Conservation (phyloP, 1,140 invertebrate species). For the Drosophila arizonae region DNA sequence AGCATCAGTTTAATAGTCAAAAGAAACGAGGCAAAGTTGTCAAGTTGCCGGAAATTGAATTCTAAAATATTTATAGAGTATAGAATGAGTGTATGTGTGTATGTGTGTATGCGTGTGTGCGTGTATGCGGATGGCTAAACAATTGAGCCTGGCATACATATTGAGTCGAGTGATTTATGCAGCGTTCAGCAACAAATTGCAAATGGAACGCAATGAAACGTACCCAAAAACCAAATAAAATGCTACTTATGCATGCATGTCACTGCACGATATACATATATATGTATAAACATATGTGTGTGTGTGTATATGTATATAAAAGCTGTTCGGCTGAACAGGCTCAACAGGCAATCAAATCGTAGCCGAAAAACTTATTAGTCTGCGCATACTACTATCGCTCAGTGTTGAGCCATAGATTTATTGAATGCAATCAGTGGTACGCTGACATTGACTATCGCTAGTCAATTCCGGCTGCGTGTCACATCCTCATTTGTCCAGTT, state of each 20-base stretch:
- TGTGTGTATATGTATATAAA: conserved; percentile 25
- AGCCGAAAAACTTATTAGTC: conserved; percentile 51
- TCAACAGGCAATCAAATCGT: conserved; percentile 37
- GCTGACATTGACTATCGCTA: conserved; percentile 54
- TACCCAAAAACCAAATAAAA: conserved; percentile 49
- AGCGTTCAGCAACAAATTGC: conserved; percentile 48
- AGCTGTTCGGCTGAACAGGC: conserved; percentile 13
- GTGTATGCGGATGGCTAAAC: conserved; percentile 21
- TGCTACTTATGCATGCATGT: conserved; percentile 76
- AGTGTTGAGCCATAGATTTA: conserved; percentile 75
- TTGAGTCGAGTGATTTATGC: conserved; percentile 69
- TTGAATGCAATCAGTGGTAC: conserved; percentile 71
- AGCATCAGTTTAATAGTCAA: conserved; percentile 39
- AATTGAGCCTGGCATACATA: conserved; percentile 54
- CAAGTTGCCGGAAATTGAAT: conserved; percentile 72
- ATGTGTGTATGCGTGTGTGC: neutral
- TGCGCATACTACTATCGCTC: conserved; percentile 11
- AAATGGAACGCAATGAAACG: conserved; percentile 72
- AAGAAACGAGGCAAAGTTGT: conserved; percentile 45
- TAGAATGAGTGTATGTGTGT: neutral
- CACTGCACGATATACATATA: neutral
- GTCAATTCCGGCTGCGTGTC: conserved; percentile 78
- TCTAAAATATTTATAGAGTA: conserved; percentile 72
- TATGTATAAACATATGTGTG: conserved; percentile 3
- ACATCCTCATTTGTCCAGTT: conserved; percentile 80